A percentile compares a stretch with the other conserved stretches of the same genome.
Evolutionary conservation across 2,888 invertebrate genomes (phyloP).

Genomic region (Tiphia femorata): DNA sequence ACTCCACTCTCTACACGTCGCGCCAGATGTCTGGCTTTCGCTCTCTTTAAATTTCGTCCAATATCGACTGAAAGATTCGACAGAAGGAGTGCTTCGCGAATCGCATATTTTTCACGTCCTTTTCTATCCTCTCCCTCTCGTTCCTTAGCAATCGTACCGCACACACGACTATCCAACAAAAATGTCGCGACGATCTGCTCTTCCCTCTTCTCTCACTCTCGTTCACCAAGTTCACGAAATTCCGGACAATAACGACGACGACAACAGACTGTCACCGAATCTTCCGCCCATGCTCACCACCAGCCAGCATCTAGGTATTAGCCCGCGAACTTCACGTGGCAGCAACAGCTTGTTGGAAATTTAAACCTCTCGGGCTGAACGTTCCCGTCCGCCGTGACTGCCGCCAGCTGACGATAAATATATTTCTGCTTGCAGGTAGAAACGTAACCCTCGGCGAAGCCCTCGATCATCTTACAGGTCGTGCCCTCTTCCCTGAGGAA

Average conservation of each 20-base stretch:
- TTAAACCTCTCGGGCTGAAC: constrained; percentile 71
- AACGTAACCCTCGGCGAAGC: constrained; percentile 65
- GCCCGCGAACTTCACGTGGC: constrained; percentile 65
- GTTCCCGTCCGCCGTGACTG: constrained; percentile 69
- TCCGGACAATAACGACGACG: too few relatives aligned
- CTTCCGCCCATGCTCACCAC: not conserved
- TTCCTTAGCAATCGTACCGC: too few relatives aligned
- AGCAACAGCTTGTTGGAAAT: constrained; percentile 83
- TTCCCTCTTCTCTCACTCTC: not conserved
- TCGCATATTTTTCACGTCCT: not conserved
- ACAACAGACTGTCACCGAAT: too few relatives aligned
- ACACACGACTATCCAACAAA: too few relatives aligned
- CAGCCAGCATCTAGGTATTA: not conserved
- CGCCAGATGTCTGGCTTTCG: not conserved
- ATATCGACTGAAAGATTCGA: not conserved
- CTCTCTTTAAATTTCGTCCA: not conserved
- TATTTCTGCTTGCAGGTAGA: constrained; percentile 74
- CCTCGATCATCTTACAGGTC: constrained; percentile 61
- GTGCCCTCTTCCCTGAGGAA: constrained; percentile 53
- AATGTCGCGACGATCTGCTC: too few relatives aligned
- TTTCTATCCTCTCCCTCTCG: too few relatives aligned
- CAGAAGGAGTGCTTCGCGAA: not conserved
- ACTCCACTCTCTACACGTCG: too few relatives aligned
- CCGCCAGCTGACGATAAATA: constrained; percentile 72
- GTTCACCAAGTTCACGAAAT: too few relatives aligned